These are phyloP conservation scores for Magallana gigas DNA, from an alignment of 1,140 invertebrate species.

Conservation along the genomic window DNA sequence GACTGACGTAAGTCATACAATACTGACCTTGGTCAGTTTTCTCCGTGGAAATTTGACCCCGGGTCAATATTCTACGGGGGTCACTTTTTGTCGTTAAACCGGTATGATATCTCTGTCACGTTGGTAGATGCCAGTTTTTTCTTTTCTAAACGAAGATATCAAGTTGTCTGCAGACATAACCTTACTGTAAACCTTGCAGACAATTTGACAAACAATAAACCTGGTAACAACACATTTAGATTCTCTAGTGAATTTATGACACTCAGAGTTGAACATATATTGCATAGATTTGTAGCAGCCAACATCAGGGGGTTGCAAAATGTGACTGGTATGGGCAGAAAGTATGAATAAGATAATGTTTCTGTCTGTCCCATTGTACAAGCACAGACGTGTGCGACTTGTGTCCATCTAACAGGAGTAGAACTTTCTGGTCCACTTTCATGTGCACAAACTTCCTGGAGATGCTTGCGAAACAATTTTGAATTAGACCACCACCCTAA, in stretches of 20 bases:
- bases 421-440: not conserved
- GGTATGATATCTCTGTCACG: not conserved
- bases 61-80: no score
- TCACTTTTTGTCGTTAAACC: no score
- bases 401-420: constrained; percentile 31
- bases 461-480: no score
- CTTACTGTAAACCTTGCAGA: constrained; percentile 25
- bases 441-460: not conserved
- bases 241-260: constrained; percentile 33
- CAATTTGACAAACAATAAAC: constrained; percentile 35
- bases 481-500: no score
- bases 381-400: constrained; percentile 16
- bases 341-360: constrained; percentile 34
- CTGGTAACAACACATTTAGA: not conserved
- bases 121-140: not conserved
- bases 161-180: constrained; percentile 39
- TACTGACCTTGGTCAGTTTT: no score
- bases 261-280: constrained; percentile 41
- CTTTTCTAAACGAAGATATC: not conserved
- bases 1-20: no score
- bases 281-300: constrained; percentile 47
- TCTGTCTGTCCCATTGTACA: constrained; percentile 41
- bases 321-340: constrained; percentile 41
- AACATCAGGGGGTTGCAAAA: constrained; percentile 51
- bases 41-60: no score